Percentiles rank a stretch among this genome's conserved stretches.
Conservation (phyloP, 1,140 invertebrate genomes). For the Papilio machaon region DNA sequence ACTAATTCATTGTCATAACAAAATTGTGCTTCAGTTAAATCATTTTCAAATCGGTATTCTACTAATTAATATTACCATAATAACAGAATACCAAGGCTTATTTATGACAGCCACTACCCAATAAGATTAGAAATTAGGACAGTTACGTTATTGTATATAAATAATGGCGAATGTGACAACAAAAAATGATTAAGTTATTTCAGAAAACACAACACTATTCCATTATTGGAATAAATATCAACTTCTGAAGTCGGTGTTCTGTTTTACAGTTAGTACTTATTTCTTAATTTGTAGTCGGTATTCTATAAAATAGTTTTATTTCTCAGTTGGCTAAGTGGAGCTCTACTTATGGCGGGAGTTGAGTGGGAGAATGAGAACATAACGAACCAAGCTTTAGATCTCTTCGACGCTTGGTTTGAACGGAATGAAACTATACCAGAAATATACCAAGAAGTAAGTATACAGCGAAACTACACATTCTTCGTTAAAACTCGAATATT, state of each 20-base stretch:
- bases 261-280: neutral
- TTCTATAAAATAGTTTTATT: neutral
- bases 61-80: neutral
- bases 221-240: too few species aligned
- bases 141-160: too few species aligned
- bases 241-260: neutral
- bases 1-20: too few species aligned
- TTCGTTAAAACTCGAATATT: neutral
- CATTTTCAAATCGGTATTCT: neutral
- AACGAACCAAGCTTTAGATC: constrained; percentile 59
- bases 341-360: constrained; percentile 67
- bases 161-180: too few species aligned
- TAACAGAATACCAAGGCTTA: too few species aligned
- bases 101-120: too few species aligned
- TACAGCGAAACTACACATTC: neutral
- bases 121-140: too few species aligned
- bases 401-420: constrained; percentile 64
- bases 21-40: too few species aligned
- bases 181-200: too few species aligned
- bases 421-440: constrained; percentile 66
- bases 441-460: constrained; percentile 71
- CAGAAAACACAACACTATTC: too few species aligned
- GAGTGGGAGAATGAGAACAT: constrained; percentile 68
- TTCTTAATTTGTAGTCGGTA: too few species aligned
- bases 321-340: constrained; percentile 70